Evolutionary conservation across 2,888 invertebrate species (phyloP), one percentile per base, ranked within the genome.

Genomic region (Zonitis immaculata): DNA sequence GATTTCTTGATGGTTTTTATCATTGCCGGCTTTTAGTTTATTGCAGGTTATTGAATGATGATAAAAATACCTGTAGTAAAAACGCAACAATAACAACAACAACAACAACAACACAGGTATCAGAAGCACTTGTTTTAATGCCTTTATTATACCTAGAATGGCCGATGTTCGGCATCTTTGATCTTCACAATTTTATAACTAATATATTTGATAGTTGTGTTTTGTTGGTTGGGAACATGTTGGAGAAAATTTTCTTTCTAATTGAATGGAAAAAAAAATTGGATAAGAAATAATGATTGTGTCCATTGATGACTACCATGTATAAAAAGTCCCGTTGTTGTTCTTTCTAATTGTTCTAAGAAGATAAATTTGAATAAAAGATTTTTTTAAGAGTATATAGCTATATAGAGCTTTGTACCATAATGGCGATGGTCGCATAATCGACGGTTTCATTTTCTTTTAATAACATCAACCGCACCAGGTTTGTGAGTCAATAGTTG

Each of bases 81-180:
- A 56, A 52, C 39, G 39, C 39, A 39, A 26, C 20, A 35, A 57
- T n/a, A 39, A 39, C 49, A 56, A 52, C 42, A 35, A 57, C 18
- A 39, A 39, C 49, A 56, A 52, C 42, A 52, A 56, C 49, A 52
- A 47, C 44, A 52, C 64, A 64, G 67, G 66, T 67, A 70, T 71
- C 72, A 72, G 73, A 69, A 73, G 73, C 71, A 72, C 71, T 70
- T 69, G 69, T 68, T 70, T 73, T 73, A 71, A 73, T 72, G 71
- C 68, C 73, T 73, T 73, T 73, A 73, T 72, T 70, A 66, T 68
- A 58, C 61, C 56, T 26, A 54, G 47, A 51, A 39, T 47, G 51
- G 25, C 30, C 43, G 54, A 22, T 30, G 28, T 16, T 14, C 54
- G 57, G 54, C 50, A n/a, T 30, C 52, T 58, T 58, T 58, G 58